Base-by-base conservation (phyloP, 2,113 vertebrate species). In the Silurus glanis region DNA sequence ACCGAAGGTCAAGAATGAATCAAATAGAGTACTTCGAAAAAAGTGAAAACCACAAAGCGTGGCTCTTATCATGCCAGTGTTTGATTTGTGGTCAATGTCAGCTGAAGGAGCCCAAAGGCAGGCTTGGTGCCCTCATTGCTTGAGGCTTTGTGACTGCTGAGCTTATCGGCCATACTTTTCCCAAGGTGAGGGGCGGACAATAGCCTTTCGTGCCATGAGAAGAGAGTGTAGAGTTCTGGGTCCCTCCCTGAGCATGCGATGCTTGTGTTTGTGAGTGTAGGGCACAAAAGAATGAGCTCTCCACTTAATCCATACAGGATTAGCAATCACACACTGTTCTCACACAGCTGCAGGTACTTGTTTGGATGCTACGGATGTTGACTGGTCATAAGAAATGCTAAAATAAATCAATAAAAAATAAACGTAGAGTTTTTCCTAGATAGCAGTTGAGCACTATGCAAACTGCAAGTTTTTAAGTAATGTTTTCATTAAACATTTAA, bases 131-230 rank as follows among this genome's bases (percentile, higher is more conserved):
- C 91, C 85, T 84, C 83, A 90, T 91, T 64, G 12, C 67, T 28
- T 85, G 28, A 55, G 23, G n/a, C 85, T 88, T 88, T 85, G 83
- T 87, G 55, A 55, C 51, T 49, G 25, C 59, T 19, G 82, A 85
- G 89, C 84, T 89, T 90, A 90, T 91, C 89, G 78, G 81, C 75
- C 12, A 25, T 37, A 78, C 71, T 82, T 67, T 86, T 89, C 85
- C 69, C 59, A 47, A 87, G 88, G 83, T 85, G 87, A 82, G 90
- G 78, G 84, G 83, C 74, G 84, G 55, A 90, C 90, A 92, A 91
- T 87, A 87, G 61, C 67, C 59, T 86, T 89, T 80, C 90, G 89
- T 91, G 90, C 90, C 90, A 90, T 19, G 87, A 19, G 66, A 83
- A 81, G 83, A 61, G 75, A 86, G 88, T 56, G 84, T 89, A 78